Conservation (phyloP, 2,888 invertebrate genomes). For the Dusona sp. region DNA sequence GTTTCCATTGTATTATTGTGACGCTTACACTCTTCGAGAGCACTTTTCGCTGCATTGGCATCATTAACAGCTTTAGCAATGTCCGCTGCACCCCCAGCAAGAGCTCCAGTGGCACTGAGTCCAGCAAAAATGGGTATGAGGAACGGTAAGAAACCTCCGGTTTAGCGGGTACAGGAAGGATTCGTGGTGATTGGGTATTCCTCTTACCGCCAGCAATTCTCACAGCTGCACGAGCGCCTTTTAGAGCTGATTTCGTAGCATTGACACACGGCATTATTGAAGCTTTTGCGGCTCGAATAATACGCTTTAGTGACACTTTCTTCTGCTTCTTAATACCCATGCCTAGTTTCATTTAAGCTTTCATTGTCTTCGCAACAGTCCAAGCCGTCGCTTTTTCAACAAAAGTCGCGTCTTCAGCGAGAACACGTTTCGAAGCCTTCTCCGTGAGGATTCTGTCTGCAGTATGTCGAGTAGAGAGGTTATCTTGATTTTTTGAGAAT, state of each 20-base stretch:
- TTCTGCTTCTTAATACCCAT: conserved; percentile 43
- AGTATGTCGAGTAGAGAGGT: conserved; percentile 10
- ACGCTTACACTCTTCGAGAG: conserved; percentile 71
- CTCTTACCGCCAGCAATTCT: too few relatives aligned
- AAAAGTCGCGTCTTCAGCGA: conserved; percentile 54
- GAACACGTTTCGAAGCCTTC: conserved; percentile 63
- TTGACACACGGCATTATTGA: not conserved
- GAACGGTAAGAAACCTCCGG: too few relatives aligned
- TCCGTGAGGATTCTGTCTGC: too few relatives aligned
- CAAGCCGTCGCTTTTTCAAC: conserved; percentile 77
- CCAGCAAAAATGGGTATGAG: too few relatives aligned
- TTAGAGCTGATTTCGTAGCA: not conserved
- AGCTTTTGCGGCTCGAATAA: conserved; percentile 76
- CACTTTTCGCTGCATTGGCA: conserved; percentile 70
- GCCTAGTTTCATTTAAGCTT: conserved; percentile 71
- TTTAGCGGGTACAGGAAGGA: too few relatives aligned
- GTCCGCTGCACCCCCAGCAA: conserved; percentile 57
- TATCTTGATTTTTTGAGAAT: not conserved
- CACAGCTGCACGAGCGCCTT: too few relatives aligned
- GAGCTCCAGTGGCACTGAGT: conserved; percentile 38
- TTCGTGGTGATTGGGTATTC: too few relatives aligned
- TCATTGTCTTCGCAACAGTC: conserved; percentile 76
- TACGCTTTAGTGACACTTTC: not conserved
- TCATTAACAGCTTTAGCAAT: too few relatives aligned
- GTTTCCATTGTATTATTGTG: conserved; percentile 79